A percentile compares a stretch with the other conserved stretches of the same genome.
phyloP scores from a whole-genome alignment of 1,140 invertebrate genomes.

The Cydia fagiglandana region DNA sequence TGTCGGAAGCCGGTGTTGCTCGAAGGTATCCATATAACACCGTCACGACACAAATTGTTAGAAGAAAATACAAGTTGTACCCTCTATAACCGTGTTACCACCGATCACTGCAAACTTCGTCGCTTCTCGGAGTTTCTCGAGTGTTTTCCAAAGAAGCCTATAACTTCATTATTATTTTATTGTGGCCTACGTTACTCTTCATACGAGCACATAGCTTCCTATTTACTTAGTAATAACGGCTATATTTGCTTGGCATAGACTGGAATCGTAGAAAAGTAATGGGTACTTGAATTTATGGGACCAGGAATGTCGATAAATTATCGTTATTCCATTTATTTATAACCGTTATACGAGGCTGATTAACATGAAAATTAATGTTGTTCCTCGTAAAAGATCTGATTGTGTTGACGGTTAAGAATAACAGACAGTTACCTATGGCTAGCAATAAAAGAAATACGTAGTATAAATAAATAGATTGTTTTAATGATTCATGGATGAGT shows the following conservation, averaged over 20 bases:
- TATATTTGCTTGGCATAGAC: background rate
- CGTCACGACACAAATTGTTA: background rate
- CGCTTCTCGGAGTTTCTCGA: background rate
- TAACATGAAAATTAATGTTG: constrained; percentile 17
- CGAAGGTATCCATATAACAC: background rate
- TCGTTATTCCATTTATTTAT: constrained; percentile 17
- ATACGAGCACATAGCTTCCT: background rate
- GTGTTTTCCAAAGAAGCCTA: constrained; percentile 16
- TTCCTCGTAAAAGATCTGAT: constrained; percentile 7
- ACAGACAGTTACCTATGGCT: background rate
- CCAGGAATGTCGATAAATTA: constrained; percentile 21
- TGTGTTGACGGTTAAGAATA: background rate
- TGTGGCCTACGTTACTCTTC: background rate
- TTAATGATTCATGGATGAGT: too few relatives aligned
- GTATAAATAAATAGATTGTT: too few relatives aligned
- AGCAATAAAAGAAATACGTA: background rate
- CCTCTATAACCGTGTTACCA: constrained; percentile 9
- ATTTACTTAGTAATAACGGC: background rate
- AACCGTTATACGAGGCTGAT: background rate
- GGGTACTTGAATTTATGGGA: background rate
- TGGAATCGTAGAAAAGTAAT: background rate
- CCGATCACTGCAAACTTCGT: constrained; percentile 11
- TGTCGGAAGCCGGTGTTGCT: too few relatives aligned
- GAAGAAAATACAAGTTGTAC: constrained; percentile 2
- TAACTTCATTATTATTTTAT: constrained; percentile 25